Evolutionary conservation across 2,888 invertebrate genomes (phyloP).

Genomic region (Eupithecia vulgata): DNA sequence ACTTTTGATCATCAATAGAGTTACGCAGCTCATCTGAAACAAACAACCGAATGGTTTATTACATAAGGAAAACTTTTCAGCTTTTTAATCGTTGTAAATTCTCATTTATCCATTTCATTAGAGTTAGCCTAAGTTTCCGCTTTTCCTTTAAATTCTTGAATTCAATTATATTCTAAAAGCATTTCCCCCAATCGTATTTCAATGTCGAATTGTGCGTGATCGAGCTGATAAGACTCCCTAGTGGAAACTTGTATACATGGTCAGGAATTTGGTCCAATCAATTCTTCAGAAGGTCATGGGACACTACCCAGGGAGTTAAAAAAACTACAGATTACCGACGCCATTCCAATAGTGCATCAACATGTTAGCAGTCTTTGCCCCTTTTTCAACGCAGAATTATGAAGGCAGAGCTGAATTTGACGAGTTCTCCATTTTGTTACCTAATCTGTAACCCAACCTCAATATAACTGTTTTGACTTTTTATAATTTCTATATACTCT

Average conservation of each 20-base stretch:
- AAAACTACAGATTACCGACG: background rate
- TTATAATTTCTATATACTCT: no score
- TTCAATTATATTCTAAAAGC: slow-evolving; percentile 50
- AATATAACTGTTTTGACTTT: no score
- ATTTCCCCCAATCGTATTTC: slow-evolving; percentile 57
- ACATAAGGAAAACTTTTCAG: background rate
- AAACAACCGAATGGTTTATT: slow-evolving; percentile 43
- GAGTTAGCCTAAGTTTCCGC: slow-evolving; percentile 2
- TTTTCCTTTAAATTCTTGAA: slow-evolving; percentile 29
- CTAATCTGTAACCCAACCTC: no score
- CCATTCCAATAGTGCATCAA: background rate
- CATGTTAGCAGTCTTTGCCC: background rate
- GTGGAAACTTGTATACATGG: slow-evolving; percentile 29
- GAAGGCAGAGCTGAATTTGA: no score
- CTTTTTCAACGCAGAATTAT: background rate
- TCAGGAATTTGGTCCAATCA: background rate
- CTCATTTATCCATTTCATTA: slow-evolving; percentile 13
- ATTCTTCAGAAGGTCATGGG: background rate
- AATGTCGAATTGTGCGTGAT: slow-evolving; percentile 63
- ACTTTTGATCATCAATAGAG: slow-evolving; percentile 8
- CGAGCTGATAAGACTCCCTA: slow-evolving; percentile 54
- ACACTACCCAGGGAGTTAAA: background rate
- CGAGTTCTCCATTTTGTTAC: no score
- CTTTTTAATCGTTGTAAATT: background rate
- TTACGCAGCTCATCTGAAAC: slow-evolving; percentile 60